Conservation (phyloP, 2,113 vertebrate species). For the Zosterops borbonicus region DNA sequence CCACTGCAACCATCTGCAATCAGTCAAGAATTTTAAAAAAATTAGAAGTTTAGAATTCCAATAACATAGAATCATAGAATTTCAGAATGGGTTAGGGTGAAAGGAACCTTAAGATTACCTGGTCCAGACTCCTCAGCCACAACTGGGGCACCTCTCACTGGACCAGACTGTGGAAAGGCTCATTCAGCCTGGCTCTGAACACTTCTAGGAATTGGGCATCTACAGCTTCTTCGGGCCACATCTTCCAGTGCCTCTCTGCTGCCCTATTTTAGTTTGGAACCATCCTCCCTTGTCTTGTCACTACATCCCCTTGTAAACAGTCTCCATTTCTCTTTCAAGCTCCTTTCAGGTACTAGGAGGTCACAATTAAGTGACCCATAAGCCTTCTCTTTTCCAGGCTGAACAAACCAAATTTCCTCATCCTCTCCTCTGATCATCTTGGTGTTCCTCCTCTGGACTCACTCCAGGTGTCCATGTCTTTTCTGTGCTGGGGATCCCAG, state of each 20-base stretch:
- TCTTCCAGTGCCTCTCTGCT: not conserved
- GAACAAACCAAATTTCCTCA: not conserved
- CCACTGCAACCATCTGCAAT: not conserved
- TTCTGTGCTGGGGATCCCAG: not conserved
- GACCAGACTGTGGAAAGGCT: not conserved
- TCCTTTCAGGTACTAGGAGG: not conserved
- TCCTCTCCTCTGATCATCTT: not conserved
- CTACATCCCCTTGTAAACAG: not conserved
- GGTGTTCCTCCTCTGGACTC: not conserved
- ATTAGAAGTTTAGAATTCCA: not conserved
- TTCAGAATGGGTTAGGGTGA: not conserved
- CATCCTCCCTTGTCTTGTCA: not conserved
- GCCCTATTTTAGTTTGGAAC: not conserved
- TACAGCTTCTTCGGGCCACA: not conserved
- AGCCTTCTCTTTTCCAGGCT: not conserved
- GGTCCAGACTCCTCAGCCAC: too few species aligned
- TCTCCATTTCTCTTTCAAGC: not conserved
- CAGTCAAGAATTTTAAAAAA: fast-evolving
- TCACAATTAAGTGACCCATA: not conserved
- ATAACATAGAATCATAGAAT: not conserved
- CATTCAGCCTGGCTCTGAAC: too few species aligned
- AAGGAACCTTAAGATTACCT: not conserved
- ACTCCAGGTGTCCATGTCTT: not conserved
- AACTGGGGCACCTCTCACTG: not conserved
- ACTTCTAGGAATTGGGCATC: not conserved